Base-by-base conservation (phyloP, 2,113 vertebrate species). In the Rattus norvegicus region DNA sequence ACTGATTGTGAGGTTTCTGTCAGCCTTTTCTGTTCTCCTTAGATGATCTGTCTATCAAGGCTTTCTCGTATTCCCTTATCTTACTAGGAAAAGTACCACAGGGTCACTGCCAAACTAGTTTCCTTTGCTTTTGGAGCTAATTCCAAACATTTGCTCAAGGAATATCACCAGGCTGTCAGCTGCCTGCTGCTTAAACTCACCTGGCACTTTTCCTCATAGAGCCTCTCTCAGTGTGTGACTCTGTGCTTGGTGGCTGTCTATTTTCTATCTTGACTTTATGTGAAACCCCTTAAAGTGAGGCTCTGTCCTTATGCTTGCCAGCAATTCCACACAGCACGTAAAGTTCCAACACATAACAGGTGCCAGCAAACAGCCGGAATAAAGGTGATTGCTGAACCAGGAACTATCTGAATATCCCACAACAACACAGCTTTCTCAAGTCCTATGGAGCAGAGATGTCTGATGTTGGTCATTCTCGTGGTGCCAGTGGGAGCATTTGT, bases 91-190 rank as follows among this genome's bases (percentile, higher is more conserved):
- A 56, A 28, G 33, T 61, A 22, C 17, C n/a, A 77, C 43, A 56
- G 65, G 19, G 47, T 10, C 36, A 63, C 33, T 90, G 76, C 26
- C 67, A 63, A 81, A 84, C 54, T 20, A 0, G 9, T 77, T 89
- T n/a, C 88, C 28, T 47, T 75, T 92, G 28, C n/a, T 94, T 91
- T 92, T 72, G 72, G 80, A 90, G 85, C 39, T 93, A 33, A n/a
- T 22, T 22, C 91, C 22, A 88, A 92, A 65, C 28, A 30, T 94
- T 88, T 92, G 56, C 36, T 81, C n/a, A 85, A 52, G 70, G 39
- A 52, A 47, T 72, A 39, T 16, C 5, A 49, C 33, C 5, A 24
- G 86, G 33, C 61, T 61, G 9, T 16, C 24, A 13, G 47, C 39
- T 56, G 65, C 73, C 63, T 54, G 20, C 26, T 92, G 39, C n/a